phyloP scores from a whole-genome alignment of 2,888 invertebrate species.

The Orgyia antiqua region DNA sequence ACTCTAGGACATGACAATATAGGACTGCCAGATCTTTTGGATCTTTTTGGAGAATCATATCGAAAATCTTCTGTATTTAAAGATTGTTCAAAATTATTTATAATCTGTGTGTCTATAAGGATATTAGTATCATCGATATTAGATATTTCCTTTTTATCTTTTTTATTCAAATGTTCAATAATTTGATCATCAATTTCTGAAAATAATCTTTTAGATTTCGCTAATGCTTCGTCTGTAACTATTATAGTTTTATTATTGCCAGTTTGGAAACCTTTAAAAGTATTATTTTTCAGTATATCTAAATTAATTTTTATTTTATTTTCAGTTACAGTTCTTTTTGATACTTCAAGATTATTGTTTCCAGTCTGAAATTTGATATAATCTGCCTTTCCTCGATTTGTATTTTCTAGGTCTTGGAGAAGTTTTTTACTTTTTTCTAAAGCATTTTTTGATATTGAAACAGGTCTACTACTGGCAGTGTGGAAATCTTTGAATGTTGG shows the following conservation, averaged over 20 bases:
- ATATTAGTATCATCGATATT: background rate
- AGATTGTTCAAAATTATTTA: slow-evolving; percentile 54
- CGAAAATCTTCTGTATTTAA: slow-evolving; percentile 57
- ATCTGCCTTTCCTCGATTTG: too few species aligned
- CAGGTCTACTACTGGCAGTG: too few species aligned
- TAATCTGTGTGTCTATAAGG: slow-evolving; percentile 38
- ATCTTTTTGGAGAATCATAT: slow-evolving; percentile 27
- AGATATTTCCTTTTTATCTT: background rate
- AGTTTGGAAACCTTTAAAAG: slow-evolving; percentile 14
- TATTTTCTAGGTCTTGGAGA: too few species aligned
- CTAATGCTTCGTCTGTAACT: slow-evolving; percentile 22
- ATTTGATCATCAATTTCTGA: slow-evolving; percentile 14
- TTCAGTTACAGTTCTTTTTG: too few species aligned
- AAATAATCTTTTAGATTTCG: slow-evolving; percentile 30
- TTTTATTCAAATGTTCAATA: too few species aligned
- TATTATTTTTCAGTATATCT: background rate
- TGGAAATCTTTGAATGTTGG: too few species aligned
- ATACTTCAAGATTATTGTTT: too few species aligned
- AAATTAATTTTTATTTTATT: too few species aligned
- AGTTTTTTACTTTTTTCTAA: too few species aligned
- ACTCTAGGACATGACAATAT: slow-evolving; percentile 59
- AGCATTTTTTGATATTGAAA: too few species aligned
- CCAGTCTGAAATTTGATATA: too few species aligned
- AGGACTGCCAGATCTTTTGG: slow-evolving; percentile 58
- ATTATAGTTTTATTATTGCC: slow-evolving; percentile 20